Percentiles rank a stretch among this genome's conserved stretches.
These are phyloP conservation scores for Musca domestica DNA, from an alignment of 1,140 invertebrate genomes.

Conservation along the genomic window DNA sequence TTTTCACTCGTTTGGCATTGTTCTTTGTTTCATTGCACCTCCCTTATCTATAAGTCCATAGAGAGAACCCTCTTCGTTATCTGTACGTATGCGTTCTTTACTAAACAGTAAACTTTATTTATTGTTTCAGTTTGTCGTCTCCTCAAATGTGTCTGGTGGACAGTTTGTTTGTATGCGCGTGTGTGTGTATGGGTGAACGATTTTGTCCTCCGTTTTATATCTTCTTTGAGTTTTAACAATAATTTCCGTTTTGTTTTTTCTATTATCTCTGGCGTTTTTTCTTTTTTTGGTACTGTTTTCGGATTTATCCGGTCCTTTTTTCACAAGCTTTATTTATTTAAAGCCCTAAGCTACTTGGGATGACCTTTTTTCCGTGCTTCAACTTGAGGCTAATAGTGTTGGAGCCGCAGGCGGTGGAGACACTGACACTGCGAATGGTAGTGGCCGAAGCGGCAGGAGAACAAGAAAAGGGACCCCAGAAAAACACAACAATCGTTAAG, in stretches of 20 bases:
- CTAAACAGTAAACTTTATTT: slow-evolving; percentile 14
- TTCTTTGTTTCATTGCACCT: no score
- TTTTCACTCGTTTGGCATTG: not conserved
- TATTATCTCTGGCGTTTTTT: slow-evolving; percentile 4
- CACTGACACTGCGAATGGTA: not conserved
- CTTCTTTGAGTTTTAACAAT: slow-evolving; percentile 2
- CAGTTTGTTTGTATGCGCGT: no score
- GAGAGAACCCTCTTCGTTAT: no score
- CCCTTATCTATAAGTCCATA: no score
- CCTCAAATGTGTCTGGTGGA: no score
- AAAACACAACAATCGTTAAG: not conserved
- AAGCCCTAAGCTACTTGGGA: slow-evolving; percentile 9
- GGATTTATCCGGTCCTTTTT: slow-evolving; percentile 8
- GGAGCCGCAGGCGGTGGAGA: not conserved
- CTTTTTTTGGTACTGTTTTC: not conserved
- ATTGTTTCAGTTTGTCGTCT: not conserved
- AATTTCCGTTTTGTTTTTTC: slow-evolving; percentile 20
- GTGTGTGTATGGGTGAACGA: not conserved
- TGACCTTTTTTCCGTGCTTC: slow-evolving; percentile 12
- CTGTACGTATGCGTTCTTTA: not conserved
- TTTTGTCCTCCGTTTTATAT: not conserved
- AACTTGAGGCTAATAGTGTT: no score
- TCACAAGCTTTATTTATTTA: slow-evolving; percentile 10
- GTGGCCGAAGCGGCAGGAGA: not conserved
- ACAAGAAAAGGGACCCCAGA: not conserved